Evolutionary conservation across 2,113 vertebrate genomes (phyloP).

Genomic region (Tylochromis polylepis): DNA sequence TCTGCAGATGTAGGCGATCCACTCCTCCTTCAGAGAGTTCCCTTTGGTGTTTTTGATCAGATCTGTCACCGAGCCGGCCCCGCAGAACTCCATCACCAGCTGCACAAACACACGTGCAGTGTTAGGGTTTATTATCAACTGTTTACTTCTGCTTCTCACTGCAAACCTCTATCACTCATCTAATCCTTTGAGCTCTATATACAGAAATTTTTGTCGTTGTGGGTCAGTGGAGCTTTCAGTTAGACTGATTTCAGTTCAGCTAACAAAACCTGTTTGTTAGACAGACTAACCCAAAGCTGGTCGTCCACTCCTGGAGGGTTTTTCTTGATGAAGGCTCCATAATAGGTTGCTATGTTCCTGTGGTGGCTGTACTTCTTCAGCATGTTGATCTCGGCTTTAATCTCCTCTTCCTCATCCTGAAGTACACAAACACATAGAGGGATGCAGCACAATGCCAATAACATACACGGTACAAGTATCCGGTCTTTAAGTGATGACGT

Average conservation of each 20-base stretch:
- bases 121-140: background rate
- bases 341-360: constrained; percentile 91
- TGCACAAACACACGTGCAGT: constrained; percentile 29
- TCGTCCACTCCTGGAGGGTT: constrained; percentile 97
- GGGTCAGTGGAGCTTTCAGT: background rate
- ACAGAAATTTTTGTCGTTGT: background rate
- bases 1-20: constrained; percentile 98
- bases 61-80: constrained; percentile 93
- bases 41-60: constrained; percentile 99
- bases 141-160: background rate
- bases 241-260: background rate
- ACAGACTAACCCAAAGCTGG: constrained; percentile 85
- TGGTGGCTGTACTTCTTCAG: constrained; percentile 98
- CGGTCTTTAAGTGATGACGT: too few relatives aligned
- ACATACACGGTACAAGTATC: background rate
- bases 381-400: constrained; percentile 99
- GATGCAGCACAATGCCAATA: background rate
- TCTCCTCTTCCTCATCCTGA: constrained; percentile 99
- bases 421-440: constrained; percentile 20
- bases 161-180: background rate
- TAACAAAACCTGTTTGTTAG: background rate
- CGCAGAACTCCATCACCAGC: constrained; percentile 99
- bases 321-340: constrained; percentile 98
- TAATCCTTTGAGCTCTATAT: background rate
- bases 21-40: constrained; percentile 96